phyloP scores from a whole-genome alignment of 2,113 vertebrate genomes.

The Centropus bengalensis region DNA sequence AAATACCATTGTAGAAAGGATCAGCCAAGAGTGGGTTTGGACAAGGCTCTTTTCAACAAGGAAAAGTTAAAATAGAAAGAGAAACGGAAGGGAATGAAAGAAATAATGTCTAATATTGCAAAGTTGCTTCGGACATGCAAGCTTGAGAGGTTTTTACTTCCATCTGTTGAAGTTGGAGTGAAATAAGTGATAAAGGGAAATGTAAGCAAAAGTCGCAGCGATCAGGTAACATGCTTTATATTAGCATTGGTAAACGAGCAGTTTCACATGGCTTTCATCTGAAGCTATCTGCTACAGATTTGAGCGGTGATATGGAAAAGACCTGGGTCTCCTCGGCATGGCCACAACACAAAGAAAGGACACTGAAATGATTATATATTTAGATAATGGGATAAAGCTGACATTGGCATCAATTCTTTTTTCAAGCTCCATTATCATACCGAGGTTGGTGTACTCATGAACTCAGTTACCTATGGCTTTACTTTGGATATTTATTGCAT shows the following conservation, averaged over 20 bases:
- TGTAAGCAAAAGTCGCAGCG: slow-evolving; percentile 40
- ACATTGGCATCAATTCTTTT: background rate
- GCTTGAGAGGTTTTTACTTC: slow-evolving; percentile 1
- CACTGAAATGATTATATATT: background rate
- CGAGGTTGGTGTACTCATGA: background rate
- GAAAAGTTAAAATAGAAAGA: background rate
- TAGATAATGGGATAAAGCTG: background rate
- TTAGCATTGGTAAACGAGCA: background rate
- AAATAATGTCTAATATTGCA: background rate
- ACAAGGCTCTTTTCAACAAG: background rate
- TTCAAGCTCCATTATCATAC: background rate
- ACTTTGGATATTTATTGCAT: background rate
- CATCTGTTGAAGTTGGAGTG: background rate
- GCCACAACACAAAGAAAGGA: background rate
- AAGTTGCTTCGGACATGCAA: background rate
- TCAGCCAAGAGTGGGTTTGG: accelerated
- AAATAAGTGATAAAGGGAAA: slow-evolving; percentile 33
- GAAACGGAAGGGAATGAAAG: background rate
- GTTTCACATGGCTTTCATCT: background rate
- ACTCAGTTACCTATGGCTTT: background rate
- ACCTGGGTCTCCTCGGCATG: background rate
- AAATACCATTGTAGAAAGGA: background rate
- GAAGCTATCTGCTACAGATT: background rate
- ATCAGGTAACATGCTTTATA: background rate
- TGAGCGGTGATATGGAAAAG: background rate